Conservation (phyloP, 2,113 vertebrate species). For the Indri indri region DNA sequence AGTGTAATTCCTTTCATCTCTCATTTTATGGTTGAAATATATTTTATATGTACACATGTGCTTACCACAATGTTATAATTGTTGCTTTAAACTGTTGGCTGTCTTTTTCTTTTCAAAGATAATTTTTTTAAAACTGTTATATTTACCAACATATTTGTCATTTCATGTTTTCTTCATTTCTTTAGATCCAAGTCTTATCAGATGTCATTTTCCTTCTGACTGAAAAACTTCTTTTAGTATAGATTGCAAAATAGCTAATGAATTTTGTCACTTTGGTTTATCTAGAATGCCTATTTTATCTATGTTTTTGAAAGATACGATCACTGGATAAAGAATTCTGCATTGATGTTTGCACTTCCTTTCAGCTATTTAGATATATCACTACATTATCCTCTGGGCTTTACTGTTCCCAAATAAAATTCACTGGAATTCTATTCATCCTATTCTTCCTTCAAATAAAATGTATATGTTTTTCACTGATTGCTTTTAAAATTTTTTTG, state of each 20-base stretch:
- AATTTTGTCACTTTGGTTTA: background rate
- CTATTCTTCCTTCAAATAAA: background rate
- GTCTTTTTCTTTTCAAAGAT: background rate
- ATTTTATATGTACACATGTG: background rate
- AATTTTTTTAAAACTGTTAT: background rate
- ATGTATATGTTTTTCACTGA: no score
- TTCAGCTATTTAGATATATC: background rate
- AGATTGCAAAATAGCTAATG: background rate
- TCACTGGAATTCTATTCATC: background rate
- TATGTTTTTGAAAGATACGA: background rate
- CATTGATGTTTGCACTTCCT: background rate
- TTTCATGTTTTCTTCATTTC: background rate
- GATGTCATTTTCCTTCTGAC: no score
- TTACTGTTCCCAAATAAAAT: background rate
- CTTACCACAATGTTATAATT: background rate
- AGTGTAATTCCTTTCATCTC: background rate
- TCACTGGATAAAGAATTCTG: background rate
- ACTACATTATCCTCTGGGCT: background rate
- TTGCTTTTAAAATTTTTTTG: background rate
- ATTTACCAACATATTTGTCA: background rate
- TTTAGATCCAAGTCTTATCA: background rate
- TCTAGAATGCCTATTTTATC: background rate
- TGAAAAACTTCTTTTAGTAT: background rate
- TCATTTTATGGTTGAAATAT: background rate
- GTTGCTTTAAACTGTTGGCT: background rate